Evolutionary conservation across 1,140 invertebrate species (phyloP).

Genomic region (Drosophila pectinifera): DNA sequence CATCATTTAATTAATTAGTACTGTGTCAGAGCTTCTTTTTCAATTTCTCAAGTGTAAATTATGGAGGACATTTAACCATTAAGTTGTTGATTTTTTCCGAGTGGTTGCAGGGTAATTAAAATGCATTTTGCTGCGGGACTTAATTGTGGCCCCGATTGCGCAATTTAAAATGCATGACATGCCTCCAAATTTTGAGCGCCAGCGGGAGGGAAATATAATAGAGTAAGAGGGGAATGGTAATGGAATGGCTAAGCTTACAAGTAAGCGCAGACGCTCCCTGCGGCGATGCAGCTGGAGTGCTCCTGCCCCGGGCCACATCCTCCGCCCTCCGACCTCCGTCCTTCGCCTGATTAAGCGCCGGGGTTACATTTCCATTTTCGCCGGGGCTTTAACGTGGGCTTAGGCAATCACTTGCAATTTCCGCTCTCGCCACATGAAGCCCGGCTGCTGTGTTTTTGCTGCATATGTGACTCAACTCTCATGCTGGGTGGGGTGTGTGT

Average conservation of each 20-base stretch:
- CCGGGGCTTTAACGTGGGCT: conserved; percentile 34
- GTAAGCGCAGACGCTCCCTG: conserved; percentile 14
- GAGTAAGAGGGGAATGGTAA: background rate
- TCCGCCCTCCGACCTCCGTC: background rate
- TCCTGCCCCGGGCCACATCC: conserved; percentile 2
- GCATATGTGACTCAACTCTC: conserved; percentile 3
- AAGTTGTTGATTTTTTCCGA: background rate
- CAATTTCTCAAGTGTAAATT: no score
- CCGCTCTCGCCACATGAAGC: conserved; percentile 11
- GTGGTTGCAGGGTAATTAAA: conserved; percentile 51
- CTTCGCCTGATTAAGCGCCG: conserved; percentile 15
- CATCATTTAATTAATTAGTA: no score
- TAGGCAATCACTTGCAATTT: conserved; percentile 41
- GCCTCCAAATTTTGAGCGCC: conserved; percentile 43
- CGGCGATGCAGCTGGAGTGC: conserved; percentile 15
- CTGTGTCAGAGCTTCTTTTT: no score
- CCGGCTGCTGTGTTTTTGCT: conserved; percentile 24
- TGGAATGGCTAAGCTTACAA: conserved; percentile 4
- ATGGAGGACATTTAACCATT: no score
- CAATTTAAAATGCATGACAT: conserved; percentile 61
- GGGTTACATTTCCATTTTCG: conserved; percentile 67
- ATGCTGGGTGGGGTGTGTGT: background rate
- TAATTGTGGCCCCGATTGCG: conserved; percentile 40
- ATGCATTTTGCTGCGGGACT: conserved; percentile 43
- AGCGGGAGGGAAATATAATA: conserved; percentile 5